These are phyloP conservation scores for Anthophora plumipes DNA, from an alignment of 2,888 invertebrate genomes.

Conservation along the genomic window DNA sequence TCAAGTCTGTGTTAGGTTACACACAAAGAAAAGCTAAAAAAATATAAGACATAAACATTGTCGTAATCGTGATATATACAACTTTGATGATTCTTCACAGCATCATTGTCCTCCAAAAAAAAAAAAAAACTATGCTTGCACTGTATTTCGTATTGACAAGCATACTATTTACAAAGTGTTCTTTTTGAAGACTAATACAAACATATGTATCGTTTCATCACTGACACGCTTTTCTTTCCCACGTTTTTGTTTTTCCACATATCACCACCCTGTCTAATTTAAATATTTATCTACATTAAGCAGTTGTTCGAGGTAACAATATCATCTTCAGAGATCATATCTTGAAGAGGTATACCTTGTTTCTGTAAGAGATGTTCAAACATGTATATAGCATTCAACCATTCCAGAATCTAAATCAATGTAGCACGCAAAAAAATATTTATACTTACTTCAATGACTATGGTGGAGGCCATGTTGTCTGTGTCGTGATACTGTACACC, in stretches of 20 bases:
- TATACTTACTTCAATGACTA: slow-evolving; percentile 77
- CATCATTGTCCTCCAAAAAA: neutral
- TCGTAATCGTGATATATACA: slow-evolving; percentile 46
- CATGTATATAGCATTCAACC: neutral
- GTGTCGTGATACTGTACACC: slow-evolving; percentile 78
- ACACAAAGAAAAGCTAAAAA: slow-evolving; percentile 54
- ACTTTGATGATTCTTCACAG: slow-evolving; percentile 33
- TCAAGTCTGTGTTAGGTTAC: slow-evolving; percentile 10
- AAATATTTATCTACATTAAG: slow-evolving; percentile 65
- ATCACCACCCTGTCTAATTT: slow-evolving; percentile 21
- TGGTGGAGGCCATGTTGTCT: slow-evolving; percentile 78
- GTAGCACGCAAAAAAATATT: neutral
- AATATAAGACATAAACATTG: slow-evolving; percentile 46
- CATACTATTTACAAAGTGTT: slow-evolving; percentile 66
- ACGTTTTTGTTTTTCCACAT: slow-evolving; percentile 10
- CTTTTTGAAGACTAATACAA: slow-evolving; percentile 20
- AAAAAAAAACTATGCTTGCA: slow-evolving; percentile 30
- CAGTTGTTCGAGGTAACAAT: slow-evolving; percentile 74
- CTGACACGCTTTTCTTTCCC: slow-evolving; percentile 26
- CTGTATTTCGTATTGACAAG: slow-evolving; percentile 32
- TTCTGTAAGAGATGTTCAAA: slow-evolving; percentile 70
- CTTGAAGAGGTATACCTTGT: slow-evolving; percentile 72
- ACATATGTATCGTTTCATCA: slow-evolving; percentile 47
- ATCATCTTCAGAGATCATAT: slow-evolving; percentile 77
- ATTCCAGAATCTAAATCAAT: neutral